These are phyloP conservation scores for Hofmannophila pseudospretella DNA, from an alignment of 2,888 invertebrate species.

Conservation along the genomic window DNA sequence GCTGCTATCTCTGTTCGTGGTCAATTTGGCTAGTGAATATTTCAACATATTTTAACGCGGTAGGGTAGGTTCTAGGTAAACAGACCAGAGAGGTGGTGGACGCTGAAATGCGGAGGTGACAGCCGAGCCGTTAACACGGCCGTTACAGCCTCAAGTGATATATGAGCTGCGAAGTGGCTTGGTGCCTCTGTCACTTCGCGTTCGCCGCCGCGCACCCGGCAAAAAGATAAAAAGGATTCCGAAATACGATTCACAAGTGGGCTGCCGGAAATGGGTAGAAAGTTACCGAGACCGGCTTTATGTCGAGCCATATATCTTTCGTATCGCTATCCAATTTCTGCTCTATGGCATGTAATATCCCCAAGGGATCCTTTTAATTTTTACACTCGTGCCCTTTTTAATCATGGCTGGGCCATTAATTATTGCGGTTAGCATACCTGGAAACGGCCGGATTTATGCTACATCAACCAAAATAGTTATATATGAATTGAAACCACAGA, in stretches of 20 bases:
- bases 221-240: conserved; percentile 74
- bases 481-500: too few species aligned
- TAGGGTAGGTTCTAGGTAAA: background rate
- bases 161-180: conserved; percentile 74
- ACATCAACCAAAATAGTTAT: conserved; percentile 2
- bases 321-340: conserved; percentile 74
- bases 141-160: conserved; percentile 67
- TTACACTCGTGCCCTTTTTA: conserved; percentile 49
- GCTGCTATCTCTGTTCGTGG: conserved; percentile 3
- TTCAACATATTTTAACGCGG: background rate
- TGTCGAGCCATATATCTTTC: conserved; percentile 71
- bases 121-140: conserved; percentile 66
- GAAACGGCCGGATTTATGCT: conserved; percentile 13
- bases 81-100: conserved; percentile 31
- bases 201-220: conserved; percentile 51
- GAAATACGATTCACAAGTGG: conserved; percentile 76
- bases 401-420: conserved; percentile 50
- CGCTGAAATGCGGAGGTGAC: conserved; percentile 65
- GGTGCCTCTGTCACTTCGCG: conserved; percentile 71
- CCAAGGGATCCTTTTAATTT: conserved; percentile 63
- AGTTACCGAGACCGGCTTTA: conserved; percentile 70
- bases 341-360: conserved; percentile 73
- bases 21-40: conserved; percentile 3
- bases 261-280: conserved; percentile 72
- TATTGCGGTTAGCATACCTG: conserved; percentile 33